Evolutionary conservation across 2,888 invertebrate genomes (phyloP), one percentile per base, ranked within the genome.

Genomic region (Blastobasis adustella): DNA sequence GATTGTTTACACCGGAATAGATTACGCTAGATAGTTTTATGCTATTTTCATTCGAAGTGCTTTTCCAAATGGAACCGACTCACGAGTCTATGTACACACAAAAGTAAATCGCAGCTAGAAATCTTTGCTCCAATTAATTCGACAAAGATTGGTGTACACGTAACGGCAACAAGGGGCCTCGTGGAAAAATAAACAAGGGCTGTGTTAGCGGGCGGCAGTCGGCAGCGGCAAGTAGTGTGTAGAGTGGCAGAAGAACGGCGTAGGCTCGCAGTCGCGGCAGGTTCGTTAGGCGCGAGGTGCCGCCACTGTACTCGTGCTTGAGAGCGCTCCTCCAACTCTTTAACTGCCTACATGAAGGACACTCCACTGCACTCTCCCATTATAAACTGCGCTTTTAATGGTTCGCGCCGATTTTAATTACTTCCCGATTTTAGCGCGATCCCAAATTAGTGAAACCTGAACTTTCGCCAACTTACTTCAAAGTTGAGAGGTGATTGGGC

Each of bases 291-390:
- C 72, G 69, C 77, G 77, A 84, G 83, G 85, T 82, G 83, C 74
- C 73, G 76, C 79, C 75, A 76, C 82, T 79, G 82, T 76, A 81
- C 86, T 86, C 79, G 77, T 79, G 75, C 80, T 80, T 78, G 64
- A 86, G 86, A 69, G 79, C 74, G 77, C 85, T 80, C 77, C 82
- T 84, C 81, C 85, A 85, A 86, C 87, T 86, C 87, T 87, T 86
- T 86, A 87, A 87, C 87, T 86, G 85, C 87, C 87, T 87, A 86
- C 85, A 87, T 84, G 86, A 81, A 87, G 87, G 82, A 82, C 79
- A 73, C 87, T 87, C 69, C 66, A 82, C 69, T 79, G 80, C 82
- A 82, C 84, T 87, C 82, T 82, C 83, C 84, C 79, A 86, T 86
- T 86, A 86, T 86, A 84, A 85, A 86, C 83, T 87, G 87, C 81